These are phyloP conservation scores for Drosophila mojavensis DNA, from an alignment of 1,140 invertebrate species.

Conservation along the genomic window DNA sequence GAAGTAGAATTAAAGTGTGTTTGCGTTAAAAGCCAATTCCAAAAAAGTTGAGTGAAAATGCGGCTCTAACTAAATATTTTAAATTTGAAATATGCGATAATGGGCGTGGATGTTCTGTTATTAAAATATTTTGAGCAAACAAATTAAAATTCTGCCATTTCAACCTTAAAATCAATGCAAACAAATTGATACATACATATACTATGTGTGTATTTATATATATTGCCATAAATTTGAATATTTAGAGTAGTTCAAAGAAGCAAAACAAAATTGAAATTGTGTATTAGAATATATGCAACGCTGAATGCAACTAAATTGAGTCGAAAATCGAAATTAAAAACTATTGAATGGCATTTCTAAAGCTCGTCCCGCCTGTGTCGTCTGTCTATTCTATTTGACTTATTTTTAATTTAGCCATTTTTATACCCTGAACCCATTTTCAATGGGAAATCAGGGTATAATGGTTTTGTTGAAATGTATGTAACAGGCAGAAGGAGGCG, in stretches of 20 bases:
- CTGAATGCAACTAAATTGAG: slow-evolving; percentile 6
- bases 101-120: too few species aligned
- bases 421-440: too few species aligned
- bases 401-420: slow-evolving; percentile 61
- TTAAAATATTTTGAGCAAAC: too few species aligned
- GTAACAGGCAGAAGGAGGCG: too few species aligned
- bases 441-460: too few species aligned
- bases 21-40: too few species aligned
- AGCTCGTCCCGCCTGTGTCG: slow-evolving; percentile 38
- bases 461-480: too few species aligned
- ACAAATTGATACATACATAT: too few species aligned
- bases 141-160: too few species aligned
- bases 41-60: neutral
- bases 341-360: slow-evolving; percentile 41
- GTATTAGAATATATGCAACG: neutral
- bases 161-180: too few species aligned
- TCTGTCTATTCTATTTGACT: slow-evolving; percentile 4
- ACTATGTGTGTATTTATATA: neutral
- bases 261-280: neutral
- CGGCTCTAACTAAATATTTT: too few species aligned
- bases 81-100: too few species aligned
- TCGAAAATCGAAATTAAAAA: slow-evolving; percentile 30
- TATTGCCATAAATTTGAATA: slow-evolving; percentile 3
- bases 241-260: neutral
- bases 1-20: neutral